Base-by-base conservation (phyloP, 1,140 invertebrate genomes). In the Caenorhabditis inopinata region DNA sequence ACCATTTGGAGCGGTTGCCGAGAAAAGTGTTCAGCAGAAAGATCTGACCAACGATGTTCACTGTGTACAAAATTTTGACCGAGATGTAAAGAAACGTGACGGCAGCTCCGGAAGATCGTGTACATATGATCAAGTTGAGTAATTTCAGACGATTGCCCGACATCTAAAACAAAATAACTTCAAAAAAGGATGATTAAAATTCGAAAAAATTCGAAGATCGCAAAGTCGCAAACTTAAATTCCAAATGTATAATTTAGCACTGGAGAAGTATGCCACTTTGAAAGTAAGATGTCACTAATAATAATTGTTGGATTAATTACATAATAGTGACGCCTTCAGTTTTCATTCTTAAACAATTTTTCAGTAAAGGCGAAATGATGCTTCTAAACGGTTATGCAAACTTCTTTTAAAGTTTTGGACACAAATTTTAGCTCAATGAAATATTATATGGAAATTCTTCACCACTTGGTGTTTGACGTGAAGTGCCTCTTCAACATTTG, bases 21-120 rank as follows among this genome's bases (percentile, higher is more conserved):
- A 87, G 84, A 49, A 87, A 87, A 23, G 86, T 84, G 78, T 87
- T 87, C 49, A 87, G 78, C 75, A 87, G 76, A 68, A 87, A 87
- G 18, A 87, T 87, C 79, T 87, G 86, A 29, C 86, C 86, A 75
- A 88, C 82, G 62, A 87, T 88, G 62, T 86, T 86, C 23, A 89
- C 84, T 9, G 87, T 88, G 49, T 88, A 88, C 18, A 88, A 80
- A 46, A 89, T 86, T 79, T 88, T 88, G 2, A 89, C 85, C 16
- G 87, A 86, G 47, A 88, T 89, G 74, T 88, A 88, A 29, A 88
- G 80, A 82, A 88, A 88, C 21, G 87, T 88, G 3, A 88, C 87
- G n/a, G 87, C 86, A 16, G 87, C 87, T 9, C 87, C 87, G 48
- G 87, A 88, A 74, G 86, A 88, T 80, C 87, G 75, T 46, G 87